A percentile compares a stretch with the other conserved stretches of the same genome.
Evolutionary conservation across 2,797 vertebrate genomes (phyloP).

Genomic region (Smutsia temminckii): DNA sequence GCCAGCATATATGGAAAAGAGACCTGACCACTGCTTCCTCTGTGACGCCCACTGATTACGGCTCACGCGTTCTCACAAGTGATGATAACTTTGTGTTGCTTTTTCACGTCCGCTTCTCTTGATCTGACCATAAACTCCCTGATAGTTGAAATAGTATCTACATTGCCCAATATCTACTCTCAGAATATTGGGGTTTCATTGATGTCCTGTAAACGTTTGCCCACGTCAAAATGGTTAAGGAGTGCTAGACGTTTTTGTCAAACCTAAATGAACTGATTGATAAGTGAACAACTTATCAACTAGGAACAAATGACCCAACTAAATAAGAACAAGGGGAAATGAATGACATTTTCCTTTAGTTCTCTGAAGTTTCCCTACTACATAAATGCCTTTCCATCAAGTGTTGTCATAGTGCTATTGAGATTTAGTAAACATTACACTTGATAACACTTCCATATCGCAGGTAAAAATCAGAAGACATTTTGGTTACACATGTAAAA

Average conservation of each 20-base stretch:
- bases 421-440: neutral
- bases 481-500: conserved; percentile 16
- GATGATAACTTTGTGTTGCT: neutral
- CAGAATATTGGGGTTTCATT: neutral
- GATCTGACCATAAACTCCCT: neutral
- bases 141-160: neutral
- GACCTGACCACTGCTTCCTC: neutral
- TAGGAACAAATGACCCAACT: neutral
- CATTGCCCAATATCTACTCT: neutral
- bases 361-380: neutral
- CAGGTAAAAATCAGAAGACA: neutral
- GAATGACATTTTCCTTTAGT: neutral
- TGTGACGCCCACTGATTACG: neutral
- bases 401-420: neutral
- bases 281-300: neutral
- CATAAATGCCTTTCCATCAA: neutral
- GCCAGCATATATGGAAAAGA: neutral
- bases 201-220: neutral
- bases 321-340: neutral
- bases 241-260: neutral
- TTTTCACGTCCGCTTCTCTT: neutral
- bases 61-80: neutral
- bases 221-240: neutral
- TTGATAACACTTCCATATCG: neutral
- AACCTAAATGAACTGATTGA: neutral